Percentiles rank a stretch among this genome's conserved stretches.
These are phyloP conservation scores for Ophion ventricosus DNA, from an alignment of 2,888 invertebrate genomes.

Conservation along the genomic window DNA sequence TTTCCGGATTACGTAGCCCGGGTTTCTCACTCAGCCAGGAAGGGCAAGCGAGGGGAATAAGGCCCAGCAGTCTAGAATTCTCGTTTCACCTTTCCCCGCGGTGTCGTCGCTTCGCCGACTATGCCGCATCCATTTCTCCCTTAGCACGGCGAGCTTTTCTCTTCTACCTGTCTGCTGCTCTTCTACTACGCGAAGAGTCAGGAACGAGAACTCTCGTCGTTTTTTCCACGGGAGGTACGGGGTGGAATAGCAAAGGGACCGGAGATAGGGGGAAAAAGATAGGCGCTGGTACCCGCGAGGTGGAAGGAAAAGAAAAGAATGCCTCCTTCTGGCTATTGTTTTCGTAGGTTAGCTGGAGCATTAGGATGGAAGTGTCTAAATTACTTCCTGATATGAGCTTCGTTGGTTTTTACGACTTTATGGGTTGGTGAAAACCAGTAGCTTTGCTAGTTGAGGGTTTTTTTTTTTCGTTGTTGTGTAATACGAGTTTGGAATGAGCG, in stretches of 20 bases:
- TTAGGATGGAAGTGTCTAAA: no score
- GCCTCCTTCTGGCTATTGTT: no score
- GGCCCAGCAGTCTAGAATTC: slow-evolving; percentile 14
- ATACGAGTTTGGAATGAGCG: no score
- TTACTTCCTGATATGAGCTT: no score
- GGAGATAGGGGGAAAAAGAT: slow-evolving; percentile 7
- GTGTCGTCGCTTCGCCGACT: slow-evolving; percentile 14
- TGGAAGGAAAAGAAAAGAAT: no score
- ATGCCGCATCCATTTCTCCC: slow-evolving; percentile 9
- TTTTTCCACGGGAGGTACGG: slow-evolving; percentile 47
- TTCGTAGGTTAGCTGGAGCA: no score
- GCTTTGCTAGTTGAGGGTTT: no score
- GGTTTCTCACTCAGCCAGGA: slow-evolving; percentile 68
- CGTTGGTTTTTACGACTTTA: no score
- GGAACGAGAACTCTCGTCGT: slow-evolving; percentile 34
- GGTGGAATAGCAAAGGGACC: slow-evolving; percentile 9
- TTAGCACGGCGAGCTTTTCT: slow-evolving; percentile 1
- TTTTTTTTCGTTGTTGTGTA: no score
- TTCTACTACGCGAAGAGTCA: slow-evolving; percentile 31
- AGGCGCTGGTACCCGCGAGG: no score
- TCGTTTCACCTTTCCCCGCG: slow-evolving; percentile 1
- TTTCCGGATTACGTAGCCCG: slow-evolving; percentile 66
- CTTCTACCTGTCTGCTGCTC: slow-evolving; percentile 13
- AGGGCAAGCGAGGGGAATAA: slow-evolving; percentile 39
- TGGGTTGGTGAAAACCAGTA: no score